phyloP scores from a whole-genome alignment of 2,888 invertebrate species.

The Julus scandinavius region DNA sequence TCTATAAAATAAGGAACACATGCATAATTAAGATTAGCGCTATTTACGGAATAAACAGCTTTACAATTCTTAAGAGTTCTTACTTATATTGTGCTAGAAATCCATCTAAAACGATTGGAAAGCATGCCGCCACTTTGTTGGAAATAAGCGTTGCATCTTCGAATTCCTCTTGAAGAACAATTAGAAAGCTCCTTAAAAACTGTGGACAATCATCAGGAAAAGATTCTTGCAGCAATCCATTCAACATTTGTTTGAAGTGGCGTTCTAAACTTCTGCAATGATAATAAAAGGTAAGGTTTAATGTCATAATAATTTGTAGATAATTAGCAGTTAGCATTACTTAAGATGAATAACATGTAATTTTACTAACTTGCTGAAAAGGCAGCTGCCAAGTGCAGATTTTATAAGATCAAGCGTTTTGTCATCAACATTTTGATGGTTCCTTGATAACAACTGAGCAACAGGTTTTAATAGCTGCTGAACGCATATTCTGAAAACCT shows the following conservation, averaged over 20 bases:
- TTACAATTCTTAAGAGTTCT: neutral
- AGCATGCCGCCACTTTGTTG: neutral
- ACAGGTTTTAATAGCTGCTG: neutral
- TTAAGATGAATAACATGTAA: neutral
- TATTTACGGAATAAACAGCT: neutral
- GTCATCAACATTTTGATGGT: neutral
- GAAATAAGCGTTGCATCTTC: neutral
- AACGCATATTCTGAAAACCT: neutral
- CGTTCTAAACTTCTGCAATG: neutral
- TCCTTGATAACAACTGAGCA: neutral
- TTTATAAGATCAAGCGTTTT: neutral
- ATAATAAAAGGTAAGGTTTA: neutral
- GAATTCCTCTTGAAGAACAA: neutral
- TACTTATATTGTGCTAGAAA: neutral
- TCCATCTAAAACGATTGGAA: neutral
- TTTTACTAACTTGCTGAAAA: neutral
- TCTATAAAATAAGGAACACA: neutral
- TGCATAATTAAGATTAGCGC: neutral
- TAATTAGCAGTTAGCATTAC: neutral
- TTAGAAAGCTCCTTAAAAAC: neutral
- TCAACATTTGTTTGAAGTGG: neutral
- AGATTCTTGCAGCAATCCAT: neutral
- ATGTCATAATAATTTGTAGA: too few relatives aligned
- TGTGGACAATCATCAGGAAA: slow-evolving; percentile 1
- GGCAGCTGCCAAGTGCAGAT: neutral